A percentile compares a stretch with the other conserved stretches of the same genome.
Conservation (phyloP, 1,140 invertebrate species). For the Saccostrea cuccullata region DNA sequence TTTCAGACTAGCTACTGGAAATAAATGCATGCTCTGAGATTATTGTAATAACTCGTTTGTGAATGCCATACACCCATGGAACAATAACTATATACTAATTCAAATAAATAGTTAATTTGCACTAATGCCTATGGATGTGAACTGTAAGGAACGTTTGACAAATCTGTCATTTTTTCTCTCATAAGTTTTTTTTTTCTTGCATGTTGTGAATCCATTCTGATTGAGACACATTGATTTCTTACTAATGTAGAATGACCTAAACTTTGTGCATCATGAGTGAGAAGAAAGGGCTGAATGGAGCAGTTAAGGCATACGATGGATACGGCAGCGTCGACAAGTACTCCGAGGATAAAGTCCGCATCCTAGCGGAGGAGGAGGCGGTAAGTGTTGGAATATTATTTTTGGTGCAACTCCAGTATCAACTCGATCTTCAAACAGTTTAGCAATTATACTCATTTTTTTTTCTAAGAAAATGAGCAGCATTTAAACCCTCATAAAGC, state of each 20-base stretch:
- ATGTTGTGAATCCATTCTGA: neutral
- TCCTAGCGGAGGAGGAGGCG: neutral
- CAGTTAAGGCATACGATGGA: slow-evolving; percentile 42
- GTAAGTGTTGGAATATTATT: neutral
- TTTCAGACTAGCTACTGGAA: neutral
- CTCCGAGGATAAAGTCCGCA: neutral
- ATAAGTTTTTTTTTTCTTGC: neutral
- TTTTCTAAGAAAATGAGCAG: too few relatives aligned
- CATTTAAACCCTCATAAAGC: too few relatives aligned
- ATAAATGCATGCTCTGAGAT: neutral
- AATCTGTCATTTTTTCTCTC: neutral
- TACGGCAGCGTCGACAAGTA: slow-evolving; percentile 48
- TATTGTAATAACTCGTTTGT: slow-evolving; percentile 9
- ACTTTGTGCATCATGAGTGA: slow-evolving; percentile 45
- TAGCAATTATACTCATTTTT: too few relatives aligned
- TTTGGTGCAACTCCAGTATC: too few relatives aligned
- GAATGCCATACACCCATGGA: neutral
- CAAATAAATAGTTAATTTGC: neutral
- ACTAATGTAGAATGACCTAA: neutral
- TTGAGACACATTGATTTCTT: slow-evolving; percentile 16
- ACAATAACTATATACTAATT: neutral
- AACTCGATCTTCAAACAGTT: too few relatives aligned
- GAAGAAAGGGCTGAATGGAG: slow-evolving; percentile 49
- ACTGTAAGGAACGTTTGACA: neutral
- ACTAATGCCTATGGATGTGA: neutral